These are phyloP conservation scores for Orius insidiosus DNA, from an alignment of 1,140 invertebrate genomes.

Conservation along the genomic window DNA sequence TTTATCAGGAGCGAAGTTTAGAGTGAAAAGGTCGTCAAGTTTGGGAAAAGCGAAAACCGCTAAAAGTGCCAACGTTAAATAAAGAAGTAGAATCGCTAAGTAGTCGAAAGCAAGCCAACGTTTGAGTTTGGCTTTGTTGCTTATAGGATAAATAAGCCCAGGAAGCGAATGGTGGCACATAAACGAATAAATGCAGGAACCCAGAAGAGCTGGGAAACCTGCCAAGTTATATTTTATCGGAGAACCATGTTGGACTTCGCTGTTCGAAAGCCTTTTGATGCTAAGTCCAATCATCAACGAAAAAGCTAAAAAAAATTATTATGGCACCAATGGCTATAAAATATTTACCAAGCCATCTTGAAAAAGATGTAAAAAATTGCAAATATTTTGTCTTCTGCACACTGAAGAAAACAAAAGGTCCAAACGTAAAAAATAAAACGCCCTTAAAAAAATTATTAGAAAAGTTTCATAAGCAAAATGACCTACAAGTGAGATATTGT, in stretches of 20 bases:
- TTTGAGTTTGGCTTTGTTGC: conserved; percentile 56
- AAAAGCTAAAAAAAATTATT: conserved; percentile 47
- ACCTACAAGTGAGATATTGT: conserved; percentile 13
- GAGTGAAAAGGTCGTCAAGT: conserved; percentile 80
- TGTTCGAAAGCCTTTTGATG: conserved; percentile 39
- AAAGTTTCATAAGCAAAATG: conserved; percentile 5
- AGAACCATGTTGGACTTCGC: conserved; percentile 41
- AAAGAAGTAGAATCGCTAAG: conserved; percentile 7
- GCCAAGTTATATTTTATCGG: conserved; percentile 46
- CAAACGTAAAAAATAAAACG: conserved; percentile 55
- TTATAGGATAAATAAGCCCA: conserved; percentile 75
- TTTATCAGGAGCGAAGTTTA: conserved; percentile 68
- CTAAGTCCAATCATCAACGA: conserved; percentile 77
- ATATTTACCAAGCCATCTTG: conserved; percentile 66
- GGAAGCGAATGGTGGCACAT: conserved; percentile 99
- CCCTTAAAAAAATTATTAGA: conserved; percentile 29
- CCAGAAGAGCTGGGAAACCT: conserved; percentile 74
- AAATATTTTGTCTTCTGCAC: conserved; percentile 92
- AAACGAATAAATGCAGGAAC: conserved; percentile 96
- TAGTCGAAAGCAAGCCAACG: conserved; percentile 46
- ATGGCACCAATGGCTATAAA: background rate
- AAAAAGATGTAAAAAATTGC: conserved; percentile 70
- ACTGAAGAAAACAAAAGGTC: conserved; percentile 86
- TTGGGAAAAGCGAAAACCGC: conserved; percentile 70
- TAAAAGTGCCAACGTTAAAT: conserved; percentile 55